Evolutionary conservation across 92 coral and sea anemone species (phyloP).

Genomic region (Porites rus): DNA sequence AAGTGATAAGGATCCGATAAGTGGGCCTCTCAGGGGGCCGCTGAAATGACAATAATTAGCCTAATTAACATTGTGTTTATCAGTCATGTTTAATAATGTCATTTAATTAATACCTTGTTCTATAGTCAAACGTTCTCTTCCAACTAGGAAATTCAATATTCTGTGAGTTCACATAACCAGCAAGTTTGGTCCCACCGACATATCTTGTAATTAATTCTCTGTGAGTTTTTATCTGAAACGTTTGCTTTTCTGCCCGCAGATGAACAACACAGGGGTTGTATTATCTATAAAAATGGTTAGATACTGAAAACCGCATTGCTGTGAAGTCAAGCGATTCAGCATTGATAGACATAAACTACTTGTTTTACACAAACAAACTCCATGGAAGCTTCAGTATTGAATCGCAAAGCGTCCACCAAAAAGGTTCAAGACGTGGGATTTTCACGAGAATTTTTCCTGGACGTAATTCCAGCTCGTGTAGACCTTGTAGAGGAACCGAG

Average conservation of each 20-base stretch:
- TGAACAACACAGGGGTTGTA: constrained; percentile 17
- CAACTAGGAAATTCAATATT: background rate
- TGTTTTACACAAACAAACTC: background rate
- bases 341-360: background rate
- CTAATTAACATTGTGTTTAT: constrained; percentile 67
- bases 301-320: constrained; percentile 1
- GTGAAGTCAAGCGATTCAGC: constrained; percentile 14
- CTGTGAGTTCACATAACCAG: background rate
- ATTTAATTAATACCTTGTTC: constrained; percentile 51
- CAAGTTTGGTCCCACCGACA: background rate
- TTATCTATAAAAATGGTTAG: background rate
- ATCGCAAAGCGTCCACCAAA: background rate
- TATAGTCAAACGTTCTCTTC: background rate
- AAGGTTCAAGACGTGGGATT: background rate
- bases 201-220: background rate
- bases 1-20: constrained; percentile 17
- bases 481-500: constrained; percentile 40
- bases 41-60: constrained; percentile 54
- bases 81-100: constrained; percentile 68
- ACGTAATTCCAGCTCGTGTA: constrained; percentile 32
- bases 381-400: background rate
- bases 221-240: background rate
- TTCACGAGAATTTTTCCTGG: background rate
- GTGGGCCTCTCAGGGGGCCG: constrained; percentile 46
- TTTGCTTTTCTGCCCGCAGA: background rate